phyloP scores from a whole-genome alignment of 2,888 invertebrate species.

The Aricia artaxerxes region DNA sequence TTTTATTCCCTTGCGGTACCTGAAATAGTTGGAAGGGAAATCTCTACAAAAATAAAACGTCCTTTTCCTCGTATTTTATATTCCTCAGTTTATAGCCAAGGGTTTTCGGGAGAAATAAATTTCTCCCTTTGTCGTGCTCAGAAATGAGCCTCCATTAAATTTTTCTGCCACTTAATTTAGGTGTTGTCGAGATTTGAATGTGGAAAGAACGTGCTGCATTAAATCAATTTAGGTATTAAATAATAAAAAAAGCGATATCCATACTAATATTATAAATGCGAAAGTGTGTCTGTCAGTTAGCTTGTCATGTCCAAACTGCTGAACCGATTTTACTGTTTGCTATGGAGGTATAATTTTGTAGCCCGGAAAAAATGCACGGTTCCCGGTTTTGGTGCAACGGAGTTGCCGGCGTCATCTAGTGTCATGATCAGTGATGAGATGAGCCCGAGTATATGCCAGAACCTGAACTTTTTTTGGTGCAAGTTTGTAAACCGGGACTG shows the following conservation, averaged over 20 bases:
- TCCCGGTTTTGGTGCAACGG: too few relatives aligned
- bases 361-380: too few relatives aligned
- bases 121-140: not conserved
- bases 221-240: not conserved
- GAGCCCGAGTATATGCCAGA: too few relatives aligned
- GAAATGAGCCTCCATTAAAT: not conserved
- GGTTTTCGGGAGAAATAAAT: conserved; percentile 4
- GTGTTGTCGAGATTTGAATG: not conserved
- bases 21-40: not conserved
- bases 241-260: not conserved
- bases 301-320: too few relatives aligned
- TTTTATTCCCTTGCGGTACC: not conserved
- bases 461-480: too few relatives aligned
- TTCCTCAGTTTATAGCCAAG: not conserved
- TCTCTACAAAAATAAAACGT: not conserved
- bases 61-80: not conserved
- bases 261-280: too few relatives aligned
- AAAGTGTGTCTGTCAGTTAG: too few relatives aligned
- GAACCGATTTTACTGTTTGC: too few relatives aligned
- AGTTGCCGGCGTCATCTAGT: too few relatives aligned
- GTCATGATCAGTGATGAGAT: too few relatives aligned
- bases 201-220: not conserved
- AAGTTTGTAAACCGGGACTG: too few relatives aligned
- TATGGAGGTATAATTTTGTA: too few relatives aligned
- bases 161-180: not conserved